phyloP scores from a whole-genome alignment of 2,888 invertebrate species.

The Schizaphis graminum region DNA sequence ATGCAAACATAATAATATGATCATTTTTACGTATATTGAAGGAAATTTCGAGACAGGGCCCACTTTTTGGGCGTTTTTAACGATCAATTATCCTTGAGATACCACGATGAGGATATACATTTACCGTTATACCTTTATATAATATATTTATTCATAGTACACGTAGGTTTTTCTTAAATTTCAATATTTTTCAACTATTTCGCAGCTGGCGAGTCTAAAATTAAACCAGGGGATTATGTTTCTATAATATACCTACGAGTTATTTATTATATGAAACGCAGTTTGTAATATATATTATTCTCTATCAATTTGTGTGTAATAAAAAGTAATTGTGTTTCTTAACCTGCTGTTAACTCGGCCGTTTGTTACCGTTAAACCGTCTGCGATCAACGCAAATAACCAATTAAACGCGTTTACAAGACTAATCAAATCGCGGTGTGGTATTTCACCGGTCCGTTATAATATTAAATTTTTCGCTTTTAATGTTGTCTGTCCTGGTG shows the following conservation, averaged over 20 bases:
- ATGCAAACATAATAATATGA: neutral
- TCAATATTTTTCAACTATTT: neutral
- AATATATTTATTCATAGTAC: neutral
- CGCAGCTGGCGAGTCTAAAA: neutral
- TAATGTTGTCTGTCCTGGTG: neutral
- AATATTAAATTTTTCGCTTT: neutral
- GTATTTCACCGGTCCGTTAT: neutral
- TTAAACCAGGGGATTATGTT: neutral
- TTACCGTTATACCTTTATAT: neutral
- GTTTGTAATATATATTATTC: neutral
- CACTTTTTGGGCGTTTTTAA: neutral
- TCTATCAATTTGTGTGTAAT: neutral
- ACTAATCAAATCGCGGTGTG: neutral
- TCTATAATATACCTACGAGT: neutral
- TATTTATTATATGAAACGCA: neutral
- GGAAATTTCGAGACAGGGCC: neutral
- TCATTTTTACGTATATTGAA: neutral
- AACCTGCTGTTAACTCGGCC: neutral
- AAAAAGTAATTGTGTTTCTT: neutral
- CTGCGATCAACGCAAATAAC: neutral
- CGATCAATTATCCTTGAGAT: neutral
- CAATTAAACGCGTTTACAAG: neutral
- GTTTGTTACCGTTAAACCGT: neutral
- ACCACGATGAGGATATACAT: neutral
- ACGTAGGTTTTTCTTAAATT: neutral